Conservation (phyloP, 2,113 vertebrate species). For the Pimephales promelas region DNA sequence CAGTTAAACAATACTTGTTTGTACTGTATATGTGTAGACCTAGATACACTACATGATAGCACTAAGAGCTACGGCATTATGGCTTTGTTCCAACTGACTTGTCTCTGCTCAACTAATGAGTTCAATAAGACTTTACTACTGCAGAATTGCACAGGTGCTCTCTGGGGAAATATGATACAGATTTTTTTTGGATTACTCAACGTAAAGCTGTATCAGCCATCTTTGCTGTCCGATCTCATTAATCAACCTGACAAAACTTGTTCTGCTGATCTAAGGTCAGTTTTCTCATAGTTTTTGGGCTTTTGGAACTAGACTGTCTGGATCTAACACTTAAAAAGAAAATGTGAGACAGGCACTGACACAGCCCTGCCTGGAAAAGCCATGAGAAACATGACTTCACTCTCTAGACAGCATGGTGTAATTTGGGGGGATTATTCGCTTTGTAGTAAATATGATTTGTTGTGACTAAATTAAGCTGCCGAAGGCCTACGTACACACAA, state of each 20-base stretch:
- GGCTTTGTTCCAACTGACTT: background rate
- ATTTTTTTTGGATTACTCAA: constrained; percentile 13
- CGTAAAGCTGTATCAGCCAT: constrained; percentile 17
- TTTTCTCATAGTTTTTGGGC: background rate
- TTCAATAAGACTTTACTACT: constrained; percentile 33
- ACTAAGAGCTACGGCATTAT: background rate
- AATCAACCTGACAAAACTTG: background rate
- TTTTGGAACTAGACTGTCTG: background rate
- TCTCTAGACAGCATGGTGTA: background rate
- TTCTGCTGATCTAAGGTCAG: background rate
- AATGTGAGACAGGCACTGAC: background rate
- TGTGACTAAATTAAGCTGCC: background rate
- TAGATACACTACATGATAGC: background rate
- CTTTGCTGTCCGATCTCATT: constrained; percentile 20
- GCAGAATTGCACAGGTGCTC: constrained; percentile 31
- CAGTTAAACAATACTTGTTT: background rate
- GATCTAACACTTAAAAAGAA: background rate
- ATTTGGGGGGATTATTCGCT: background rate
- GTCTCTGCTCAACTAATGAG: constrained; percentile 11
- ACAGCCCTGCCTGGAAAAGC: background rate
- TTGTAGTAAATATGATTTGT: constrained; percentile 11
- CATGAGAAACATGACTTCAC: background rate
- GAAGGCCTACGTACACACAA: background rate
- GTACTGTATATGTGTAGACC: background rate
- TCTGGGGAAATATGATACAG: constrained; percentile 34